Evolutionary conservation across 1,140 invertebrate species (phyloP).

Genomic region (Portunus trituberculatus): DNA sequence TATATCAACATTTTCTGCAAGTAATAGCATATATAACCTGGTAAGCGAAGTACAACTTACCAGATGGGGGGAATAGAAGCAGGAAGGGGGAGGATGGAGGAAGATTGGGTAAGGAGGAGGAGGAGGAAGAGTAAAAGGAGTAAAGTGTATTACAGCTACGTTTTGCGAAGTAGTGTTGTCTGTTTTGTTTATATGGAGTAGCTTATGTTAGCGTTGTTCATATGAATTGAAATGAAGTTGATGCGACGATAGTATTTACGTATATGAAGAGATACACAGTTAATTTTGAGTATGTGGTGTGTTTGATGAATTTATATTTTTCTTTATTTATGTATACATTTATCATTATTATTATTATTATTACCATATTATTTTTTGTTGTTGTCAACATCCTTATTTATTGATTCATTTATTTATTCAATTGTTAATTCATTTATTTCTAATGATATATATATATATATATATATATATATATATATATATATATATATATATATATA

Average conservation of each 20-base stretch:
- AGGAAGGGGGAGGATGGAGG: not conserved
- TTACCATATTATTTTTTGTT: slow-evolving; percentile 41
- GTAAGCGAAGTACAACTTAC: not conserved
- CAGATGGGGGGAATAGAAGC: not conserved
- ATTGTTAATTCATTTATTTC: too few species aligned
- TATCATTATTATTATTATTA: slow-evolving; percentile 39
- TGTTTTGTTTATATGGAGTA: not conserved
- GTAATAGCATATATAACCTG: not conserved
- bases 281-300: not conserved
- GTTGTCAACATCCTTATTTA: slow-evolving; percentile 27
- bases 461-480: too few species aligned
- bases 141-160: not conserved
- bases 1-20: not conserved
- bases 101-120: not conserved
- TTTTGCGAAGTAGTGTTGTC: not conserved
- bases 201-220: not conserved
- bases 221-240: not conserved
- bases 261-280: not conserved
- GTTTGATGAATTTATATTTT: not conserved
- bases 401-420: not conserved
- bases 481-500: too few species aligned
- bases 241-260: not conserved
- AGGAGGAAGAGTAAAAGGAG: not conserved
- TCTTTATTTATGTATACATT: not conserved
- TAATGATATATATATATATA: too few species aligned